These are phyloP conservation scores for Arothron firmamentum DNA, from an alignment of 2,113 vertebrate genomes.

Conservation along the genomic window DNA sequence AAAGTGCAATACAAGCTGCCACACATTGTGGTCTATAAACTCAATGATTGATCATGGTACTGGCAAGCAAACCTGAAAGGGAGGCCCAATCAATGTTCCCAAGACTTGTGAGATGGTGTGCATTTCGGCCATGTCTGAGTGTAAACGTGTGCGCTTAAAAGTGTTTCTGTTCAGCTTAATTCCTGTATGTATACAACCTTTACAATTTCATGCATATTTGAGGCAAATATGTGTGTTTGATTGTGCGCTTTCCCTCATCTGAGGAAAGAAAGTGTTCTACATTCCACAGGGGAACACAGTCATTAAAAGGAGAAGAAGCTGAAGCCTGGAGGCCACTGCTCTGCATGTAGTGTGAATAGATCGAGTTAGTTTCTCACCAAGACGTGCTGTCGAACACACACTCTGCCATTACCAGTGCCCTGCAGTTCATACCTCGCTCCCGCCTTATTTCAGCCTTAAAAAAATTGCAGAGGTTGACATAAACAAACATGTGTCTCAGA, in stretches of 20 bases:
- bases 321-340: slow-evolving; percentile 69
- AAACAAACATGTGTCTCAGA: slow-evolving; percentile 48
- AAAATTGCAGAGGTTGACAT: slow-evolving; percentile 49
- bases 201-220: slow-evolving; percentile 52
- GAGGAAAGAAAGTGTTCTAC: slow-evolving; percentile 74
- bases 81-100: slow-evolving; percentile 60
- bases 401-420: slow-evolving; percentile 65
- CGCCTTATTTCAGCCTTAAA: slow-evolving; percentile 40
- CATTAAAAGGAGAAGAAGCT: slow-evolving; percentile 72
- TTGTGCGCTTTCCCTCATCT: slow-evolving; percentile 66
- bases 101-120: slow-evolving; percentile 20
- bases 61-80: slow-evolving; percentile 65
- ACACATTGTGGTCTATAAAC: slow-evolving; percentile 72
- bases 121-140: slow-evolving; percentile 18
- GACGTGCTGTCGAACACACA: slow-evolving; percentile 66
- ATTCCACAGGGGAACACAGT: slow-evolving; percentile 75
- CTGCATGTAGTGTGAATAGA: slow-evolving; percentile 68
- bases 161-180: slow-evolving; percentile 40
- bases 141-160: slow-evolving; percentile 18
- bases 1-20: slow-evolving; percentile 73
- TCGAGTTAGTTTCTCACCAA: slow-evolving; percentile 59
- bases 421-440: slow-evolving; percentile 61
- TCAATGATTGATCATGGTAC: slow-evolving; percentile 67
- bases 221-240: slow-evolving; percentile 22
- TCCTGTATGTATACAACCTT: slow-evolving; percentile 64